Evolutionary conservation across 2,888 invertebrate genomes (phyloP).

Genomic region (Cataglyphis altisquamis): DNA sequence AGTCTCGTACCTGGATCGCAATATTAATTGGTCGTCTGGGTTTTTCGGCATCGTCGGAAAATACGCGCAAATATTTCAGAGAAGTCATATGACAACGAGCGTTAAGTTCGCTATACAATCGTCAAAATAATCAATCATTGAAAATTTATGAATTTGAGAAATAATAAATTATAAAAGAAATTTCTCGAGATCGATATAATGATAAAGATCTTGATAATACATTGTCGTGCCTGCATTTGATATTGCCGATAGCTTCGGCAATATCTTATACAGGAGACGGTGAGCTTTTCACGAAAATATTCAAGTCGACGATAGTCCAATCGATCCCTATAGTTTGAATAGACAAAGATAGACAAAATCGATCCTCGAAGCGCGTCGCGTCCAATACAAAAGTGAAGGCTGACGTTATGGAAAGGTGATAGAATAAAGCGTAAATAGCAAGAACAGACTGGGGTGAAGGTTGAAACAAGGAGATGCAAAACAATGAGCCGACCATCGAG

Average conservation of each 20-base stretch:
- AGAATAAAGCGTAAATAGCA: slow-evolving; percentile 27
- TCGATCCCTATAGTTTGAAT: slow-evolving; percentile 13
- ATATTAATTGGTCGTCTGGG: slow-evolving; percentile 38
- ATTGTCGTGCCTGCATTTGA: not conserved
- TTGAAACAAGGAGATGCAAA: slow-evolving; percentile 53
- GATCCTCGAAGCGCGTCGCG: slow-evolving; percentile 30
- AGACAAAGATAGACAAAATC: slow-evolving; percentile 22
- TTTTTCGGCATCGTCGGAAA: not conserved
- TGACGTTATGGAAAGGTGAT: slow-evolving; percentile 28
- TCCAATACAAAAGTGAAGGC: slow-evolving; percentile 27
- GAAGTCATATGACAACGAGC: slow-evolving; percentile 43
- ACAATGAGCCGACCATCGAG: slow-evolving; percentile 66
- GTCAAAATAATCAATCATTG: not conserved
- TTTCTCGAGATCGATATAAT: not conserved
- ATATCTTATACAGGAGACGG: not conserved
- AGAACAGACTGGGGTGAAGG: slow-evolving; percentile 2
- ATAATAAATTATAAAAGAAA: slow-evolving; percentile 2
- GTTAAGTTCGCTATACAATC: slow-evolving; percentile 18
- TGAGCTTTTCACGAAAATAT: slow-evolving; percentile 10
- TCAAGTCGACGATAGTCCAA: slow-evolving; percentile 44
- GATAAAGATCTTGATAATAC: not conserved
- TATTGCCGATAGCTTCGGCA: not conserved
- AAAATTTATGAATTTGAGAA: not conserved
- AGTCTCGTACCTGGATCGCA: slow-evolving; percentile 34
- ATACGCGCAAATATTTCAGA: slow-evolving; percentile 44